These are phyloP conservation scores for Montifringilla adamsi DNA, from an alignment of 2,113 vertebrate genomes.

Conservation along the genomic window DNA sequence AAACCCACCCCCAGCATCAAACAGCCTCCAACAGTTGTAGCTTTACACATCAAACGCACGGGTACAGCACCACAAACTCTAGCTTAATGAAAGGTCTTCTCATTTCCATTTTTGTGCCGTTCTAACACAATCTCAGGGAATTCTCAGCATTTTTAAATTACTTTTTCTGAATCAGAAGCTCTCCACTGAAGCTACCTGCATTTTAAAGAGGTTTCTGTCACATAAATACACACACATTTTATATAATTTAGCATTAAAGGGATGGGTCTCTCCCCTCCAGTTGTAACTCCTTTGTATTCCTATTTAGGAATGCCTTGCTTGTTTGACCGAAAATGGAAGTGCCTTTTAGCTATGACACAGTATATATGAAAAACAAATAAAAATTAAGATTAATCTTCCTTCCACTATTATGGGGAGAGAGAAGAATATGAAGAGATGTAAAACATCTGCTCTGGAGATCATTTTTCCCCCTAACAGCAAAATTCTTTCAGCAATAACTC, in stretches of 20 bases:
- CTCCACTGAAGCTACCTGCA: background rate
- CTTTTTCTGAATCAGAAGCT: background rate
- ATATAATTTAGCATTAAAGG: conserved; percentile 16
- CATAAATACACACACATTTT: background rate
- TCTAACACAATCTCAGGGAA: background rate
- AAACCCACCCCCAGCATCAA: background rate
- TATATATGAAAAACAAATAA: conserved; percentile 70
- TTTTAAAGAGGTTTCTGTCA: background rate
- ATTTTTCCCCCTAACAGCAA: conserved; percentile 59
- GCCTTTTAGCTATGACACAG: conserved; percentile 66
- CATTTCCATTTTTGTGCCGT: background rate
- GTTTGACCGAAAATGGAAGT: conserved; percentile 74
- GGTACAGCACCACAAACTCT: background rate
- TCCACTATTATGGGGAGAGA: conserved; percentile 52
- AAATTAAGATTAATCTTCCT: conserved; percentile 69
- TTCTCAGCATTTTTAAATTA: background rate
- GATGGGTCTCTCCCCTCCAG: conserved; percentile 31
- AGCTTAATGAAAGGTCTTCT: background rate
- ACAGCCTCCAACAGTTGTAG: background rate
- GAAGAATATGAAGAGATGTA: conserved; percentile 45
- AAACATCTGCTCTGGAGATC: conserved; percentile 54
- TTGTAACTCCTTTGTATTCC: conserved; percentile 67
- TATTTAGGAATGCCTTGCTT: conserved; percentile 72
- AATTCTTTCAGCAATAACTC: conserved; percentile 59
- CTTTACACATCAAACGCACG: background rate